Conservation (phyloP, 2,888 invertebrate species). For the Cheilosia variabilis region DNA sequence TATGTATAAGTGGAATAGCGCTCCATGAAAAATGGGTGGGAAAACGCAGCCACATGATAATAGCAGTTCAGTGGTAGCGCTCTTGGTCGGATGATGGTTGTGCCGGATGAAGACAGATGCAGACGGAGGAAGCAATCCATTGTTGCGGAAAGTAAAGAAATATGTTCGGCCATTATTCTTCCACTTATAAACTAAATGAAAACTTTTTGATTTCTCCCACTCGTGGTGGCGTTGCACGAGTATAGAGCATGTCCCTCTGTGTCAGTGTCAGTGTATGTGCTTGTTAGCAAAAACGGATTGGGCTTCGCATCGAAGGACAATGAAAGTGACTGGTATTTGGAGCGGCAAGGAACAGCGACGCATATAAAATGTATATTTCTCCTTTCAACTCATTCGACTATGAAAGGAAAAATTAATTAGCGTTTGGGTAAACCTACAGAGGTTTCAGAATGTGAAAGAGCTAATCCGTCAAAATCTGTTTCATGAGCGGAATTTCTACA, state of each 20-base stretch:
- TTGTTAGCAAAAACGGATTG: slow-evolving; percentile 38
- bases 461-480: slow-evolving; percentile 64
- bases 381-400: slow-evolving; percentile 31
- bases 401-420: slow-evolving; percentile 63
- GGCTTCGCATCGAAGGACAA: slow-evolving; percentile 38
- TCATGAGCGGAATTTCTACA: slow-evolving; percentile 21
- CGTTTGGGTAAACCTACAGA: slow-evolving; percentile 56
- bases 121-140: slow-evolving; percentile 49
- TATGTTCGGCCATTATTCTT: slow-evolving; percentile 69
- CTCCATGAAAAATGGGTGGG: background rate
- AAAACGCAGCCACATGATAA: slow-evolving; percentile 30
- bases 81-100: slow-evolving; percentile 33
- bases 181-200: slow-evolving; percentile 68
- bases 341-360: background rate
- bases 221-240: background rate
- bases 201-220: slow-evolving; percentile 62
- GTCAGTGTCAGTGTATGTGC: background rate
- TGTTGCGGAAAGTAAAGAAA: slow-evolving; percentile 67
- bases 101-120: slow-evolving; percentile 51
- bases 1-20: slow-evolving; percentile 26
- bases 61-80: slow-evolving; percentile 20
- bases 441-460: slow-evolving; percentile 47
- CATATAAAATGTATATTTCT: slow-evolving; percentile 28
- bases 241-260: background rate
- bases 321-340: slow-evolving; percentile 43